Conservation (phyloP, 2,888 invertebrate species). For the Caenorhabditis auriculariae region DNA sequence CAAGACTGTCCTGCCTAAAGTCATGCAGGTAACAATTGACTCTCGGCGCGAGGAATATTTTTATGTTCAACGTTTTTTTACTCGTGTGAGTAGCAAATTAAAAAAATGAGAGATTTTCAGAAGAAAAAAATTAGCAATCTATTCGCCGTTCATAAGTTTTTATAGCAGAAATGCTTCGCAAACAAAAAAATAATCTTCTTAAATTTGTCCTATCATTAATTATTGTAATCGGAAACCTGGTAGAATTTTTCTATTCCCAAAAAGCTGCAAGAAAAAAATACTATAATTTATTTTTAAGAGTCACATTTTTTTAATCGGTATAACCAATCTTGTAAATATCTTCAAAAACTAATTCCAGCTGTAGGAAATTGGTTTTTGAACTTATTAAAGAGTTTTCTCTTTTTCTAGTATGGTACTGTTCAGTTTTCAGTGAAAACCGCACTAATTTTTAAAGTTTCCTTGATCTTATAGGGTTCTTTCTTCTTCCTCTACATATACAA, state of each 20-base stretch:
- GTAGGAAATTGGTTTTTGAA: background rate
- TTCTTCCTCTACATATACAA: background rate
- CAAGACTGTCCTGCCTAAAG: conserved; percentile 95
- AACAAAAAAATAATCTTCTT: too few species aligned
- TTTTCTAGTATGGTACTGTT: too few species aligned
- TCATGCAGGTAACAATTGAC: conserved; percentile 80
- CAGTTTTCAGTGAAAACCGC: background rate
- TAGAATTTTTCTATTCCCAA: background rate
- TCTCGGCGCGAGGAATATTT: conserved; percentile 2
- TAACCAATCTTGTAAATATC: too few species aligned
- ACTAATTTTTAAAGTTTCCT: background rate
- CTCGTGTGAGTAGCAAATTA: too few species aligned
- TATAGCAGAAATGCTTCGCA: too few species aligned
- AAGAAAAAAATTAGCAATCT: too few species aligned
- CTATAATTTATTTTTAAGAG: too few species aligned
- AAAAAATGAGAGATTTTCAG: too few species aligned
- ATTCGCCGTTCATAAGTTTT: too few species aligned
- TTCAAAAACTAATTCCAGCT: background rate
- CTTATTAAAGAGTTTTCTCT: too few species aligned
- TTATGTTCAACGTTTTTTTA: conserved; percentile 1
- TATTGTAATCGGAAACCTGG: background rate
- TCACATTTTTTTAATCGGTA: too few species aligned
- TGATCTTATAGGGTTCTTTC: background rate
- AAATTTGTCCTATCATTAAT: background rate
- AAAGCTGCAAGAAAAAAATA: background rate